Evolutionary conservation across 2,797 vertebrate genomes (phyloP), one percentile per base, ranked within the genome.

Genomic region (Microctenopoma steveboyesi): DNA sequence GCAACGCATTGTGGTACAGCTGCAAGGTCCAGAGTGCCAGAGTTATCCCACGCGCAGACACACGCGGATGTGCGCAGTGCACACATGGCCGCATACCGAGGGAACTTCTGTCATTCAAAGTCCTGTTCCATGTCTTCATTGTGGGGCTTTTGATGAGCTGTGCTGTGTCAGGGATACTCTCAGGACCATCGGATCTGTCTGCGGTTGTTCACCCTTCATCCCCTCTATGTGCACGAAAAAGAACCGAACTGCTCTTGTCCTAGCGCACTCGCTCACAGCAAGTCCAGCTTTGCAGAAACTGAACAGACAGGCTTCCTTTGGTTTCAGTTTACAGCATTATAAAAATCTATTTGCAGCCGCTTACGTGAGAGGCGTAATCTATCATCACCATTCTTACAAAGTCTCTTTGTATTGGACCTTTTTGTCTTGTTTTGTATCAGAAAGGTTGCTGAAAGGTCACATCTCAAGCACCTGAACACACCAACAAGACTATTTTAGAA

Each of bases 61-160:
- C 53, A 64, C 72, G 27, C 28, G 14, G 18, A 46, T 12, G 46
- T n/a, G n/a, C n/a, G 42, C 22, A 35, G 64, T 37, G 7, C 51
- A 46, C 49, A 62, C 35, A 7, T 43, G 30, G 18, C 64, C 60
- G 62, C 57, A 69, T 60, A 75, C 75, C 81, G 42, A 37, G 81
- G 83, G 83, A 82, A 63, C 64, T 25, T 64, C 80, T 84, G 84
- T 89, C 86, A 85, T 65, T 22, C 60, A 8, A 47, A 72, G 82
- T 79, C 83, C 88, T 77, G 83, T 76, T 85, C 79, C 62, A 35
- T 79, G 85, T 84, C 86, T 85, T 84, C 65, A 75, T 86, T 87
- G 62, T 39, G 55, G 63, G 58, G 67, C 59, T 63, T 76, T 78
- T 76, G 84, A 83, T 84, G 76, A 84, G 78, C 66, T 39, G n/a